Conservation (phyloP, 2,113 vertebrate genomes). For the Etheostoma spectabile region DNA sequence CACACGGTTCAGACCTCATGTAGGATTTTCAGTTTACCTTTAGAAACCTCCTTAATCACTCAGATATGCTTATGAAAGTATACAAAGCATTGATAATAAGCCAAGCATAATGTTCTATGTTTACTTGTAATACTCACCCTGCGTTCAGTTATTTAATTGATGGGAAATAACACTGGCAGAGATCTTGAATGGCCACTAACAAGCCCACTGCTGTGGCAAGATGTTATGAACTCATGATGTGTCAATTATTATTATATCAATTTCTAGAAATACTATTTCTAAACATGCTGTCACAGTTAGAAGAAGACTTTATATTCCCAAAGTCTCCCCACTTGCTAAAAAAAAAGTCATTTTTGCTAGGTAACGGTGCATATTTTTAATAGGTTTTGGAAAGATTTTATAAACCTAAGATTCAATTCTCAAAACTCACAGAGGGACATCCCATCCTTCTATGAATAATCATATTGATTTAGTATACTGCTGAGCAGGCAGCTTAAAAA, state of each 20-base stretch:
- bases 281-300: not conserved
- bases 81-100: not conserved
- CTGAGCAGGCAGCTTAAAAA: not conserved
- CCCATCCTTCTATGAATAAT: conserved; percentile 19
- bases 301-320: not conserved
- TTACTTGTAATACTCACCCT: not conserved
- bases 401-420: not conserved
- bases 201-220: not conserved
- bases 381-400: not conserved
- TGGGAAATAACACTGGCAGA: not conserved
- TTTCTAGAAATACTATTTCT: not conserved
- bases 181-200: not conserved
- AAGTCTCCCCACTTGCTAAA: not conserved
- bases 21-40: not conserved
- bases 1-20: not conserved
- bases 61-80: not conserved
- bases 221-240: not conserved
- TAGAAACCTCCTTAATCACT: not conserved
- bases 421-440: not conserved
- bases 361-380: not conserved
- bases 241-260: not conserved
- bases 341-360: not conserved
- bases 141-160: not conserved
- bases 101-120: not conserved
- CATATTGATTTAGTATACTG: not conserved